phyloP scores from a whole-genome alignment of 2,797 vertebrate species.

The Tapera naevia region DNA sequence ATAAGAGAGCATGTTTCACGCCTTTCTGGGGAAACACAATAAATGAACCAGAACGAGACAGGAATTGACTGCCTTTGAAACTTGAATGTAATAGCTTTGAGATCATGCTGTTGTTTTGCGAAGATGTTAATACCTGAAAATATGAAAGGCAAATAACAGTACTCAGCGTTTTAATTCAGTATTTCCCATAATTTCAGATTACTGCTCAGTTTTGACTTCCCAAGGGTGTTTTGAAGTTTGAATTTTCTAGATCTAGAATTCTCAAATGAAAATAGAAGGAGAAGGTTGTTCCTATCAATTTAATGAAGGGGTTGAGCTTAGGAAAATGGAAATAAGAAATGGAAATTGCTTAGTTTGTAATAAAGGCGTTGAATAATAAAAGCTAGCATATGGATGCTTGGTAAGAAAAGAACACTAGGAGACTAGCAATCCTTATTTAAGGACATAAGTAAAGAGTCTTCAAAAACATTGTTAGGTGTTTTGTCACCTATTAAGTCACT shows the following conservation, averaged over 20 bases:
- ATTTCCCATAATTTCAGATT: not conserved
- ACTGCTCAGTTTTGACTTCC: not conserved
- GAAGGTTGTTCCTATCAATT: not conserved
- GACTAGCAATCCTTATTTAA: not conserved
- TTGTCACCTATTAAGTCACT: not conserved
- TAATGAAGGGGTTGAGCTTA: not conserved
- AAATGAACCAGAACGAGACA: not conserved
- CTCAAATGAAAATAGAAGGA: not conserved
- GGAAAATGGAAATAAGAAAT: not conserved
- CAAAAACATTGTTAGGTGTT: not conserved
- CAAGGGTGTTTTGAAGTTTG: not conserved
- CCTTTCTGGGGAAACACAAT: not conserved
- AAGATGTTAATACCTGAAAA: not conserved
- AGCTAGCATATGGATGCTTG: not conserved
- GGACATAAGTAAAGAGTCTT: not conserved
- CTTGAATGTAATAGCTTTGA: not conserved
- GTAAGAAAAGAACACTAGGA: not conserved
- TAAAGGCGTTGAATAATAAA: not conserved
- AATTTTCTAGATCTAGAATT: not conserved
- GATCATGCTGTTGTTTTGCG: not conserved
- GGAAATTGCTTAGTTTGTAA: not conserved
- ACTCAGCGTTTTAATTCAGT: not conserved
- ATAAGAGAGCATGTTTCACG: not conserved
- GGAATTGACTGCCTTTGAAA: not conserved
- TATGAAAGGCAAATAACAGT: not conserved